Conservation (phyloP, 2,888 invertebrate genomes). For the Luperina testacea region DNA sequence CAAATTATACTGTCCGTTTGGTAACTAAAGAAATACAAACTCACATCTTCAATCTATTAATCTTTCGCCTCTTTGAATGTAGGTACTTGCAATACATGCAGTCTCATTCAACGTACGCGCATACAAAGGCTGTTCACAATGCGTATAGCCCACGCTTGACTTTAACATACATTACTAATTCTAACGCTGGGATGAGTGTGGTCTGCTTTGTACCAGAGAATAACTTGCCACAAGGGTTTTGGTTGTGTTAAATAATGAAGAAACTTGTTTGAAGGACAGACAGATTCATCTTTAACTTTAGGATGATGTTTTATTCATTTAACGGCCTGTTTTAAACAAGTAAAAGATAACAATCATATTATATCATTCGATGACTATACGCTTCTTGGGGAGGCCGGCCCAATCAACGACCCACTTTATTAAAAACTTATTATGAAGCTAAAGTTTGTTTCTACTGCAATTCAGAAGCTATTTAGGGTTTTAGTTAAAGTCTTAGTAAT, state of each 20-base stretch:
- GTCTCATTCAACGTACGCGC: constrained; percentile 25
- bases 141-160: constrained; percentile 46
- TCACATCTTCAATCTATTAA: constrained; percentile 31
- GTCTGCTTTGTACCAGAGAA: constrained; percentile 38
- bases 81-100: constrained; percentile 9
- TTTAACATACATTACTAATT: constrained; percentile 42
- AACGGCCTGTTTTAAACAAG: neutral
- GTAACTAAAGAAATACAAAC: constrained; percentile 10
- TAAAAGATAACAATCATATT: neutral
- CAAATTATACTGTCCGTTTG: constrained; percentile 9
- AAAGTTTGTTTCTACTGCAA: neutral
- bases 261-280: neutral
- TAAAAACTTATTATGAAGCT: neutral
- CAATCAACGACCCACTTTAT: neutral
- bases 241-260: neutral
- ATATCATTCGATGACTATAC: neutral
- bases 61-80: constrained; percentile 23
- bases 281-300: neutral
- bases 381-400: neutral
- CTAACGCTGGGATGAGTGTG: constrained; percentile 36
- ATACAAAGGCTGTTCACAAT: constrained; percentile 44
- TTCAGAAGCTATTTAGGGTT: neutral
- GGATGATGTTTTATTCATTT: neutral
- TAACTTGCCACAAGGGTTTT: neutral
- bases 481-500: too few relatives aligned